Evolutionary conservation across 1,140 invertebrate genomes (phyloP), one percentile per base, ranked within the genome.

Genomic region (Mylabris phalerata): DNA sequence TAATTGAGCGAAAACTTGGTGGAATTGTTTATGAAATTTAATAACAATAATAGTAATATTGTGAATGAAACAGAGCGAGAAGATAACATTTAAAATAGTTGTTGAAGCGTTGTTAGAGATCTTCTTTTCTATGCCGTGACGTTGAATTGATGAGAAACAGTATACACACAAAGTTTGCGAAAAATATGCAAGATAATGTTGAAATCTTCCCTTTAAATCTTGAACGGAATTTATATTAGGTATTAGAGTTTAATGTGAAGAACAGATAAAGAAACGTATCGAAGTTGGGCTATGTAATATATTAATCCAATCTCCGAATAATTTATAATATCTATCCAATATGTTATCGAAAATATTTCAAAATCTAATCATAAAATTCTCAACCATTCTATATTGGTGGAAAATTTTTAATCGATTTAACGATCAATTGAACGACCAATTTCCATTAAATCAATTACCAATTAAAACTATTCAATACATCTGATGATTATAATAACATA

Each of bases 181-280:
- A 48, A 55, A 55, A 55, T 55, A 55, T 44, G 52, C 44, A 46
- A 55, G 52, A 55, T 55, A 55, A 55, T 43, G 52, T 48, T 41
- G 52, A 55, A 27, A 47, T 47, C 39, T 55, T 47, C 43, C 52
- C 43, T 55, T 47, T 55, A 55, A 55, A 55, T 55, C 52, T 55
- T 24, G 45, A 26, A 26, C 44, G 27, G 52, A 55, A 55, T 55
- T 55, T 55, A 55, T 55, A 55, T 55, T 55, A 55, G 52, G 52
- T 46, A 55, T 55, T 55, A 55, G 27, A 55, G 51, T 54, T 54
- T 54, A 54, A 54, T 54, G 46, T 54, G 27, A 54, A 45, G 45
- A 54, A 54, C 46, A 54, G 51, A 32, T 26, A 46, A 38, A 48
- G 47, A 54, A 32, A 32, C 51, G 51, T 54, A 46, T 54, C 51